A percentile compares a stretch with the other conserved stretches of the same genome.
Evolutionary conservation across 1,140 invertebrate genomes (phyloP).

Genomic region (Pygmarrhopalites habei): DNA sequence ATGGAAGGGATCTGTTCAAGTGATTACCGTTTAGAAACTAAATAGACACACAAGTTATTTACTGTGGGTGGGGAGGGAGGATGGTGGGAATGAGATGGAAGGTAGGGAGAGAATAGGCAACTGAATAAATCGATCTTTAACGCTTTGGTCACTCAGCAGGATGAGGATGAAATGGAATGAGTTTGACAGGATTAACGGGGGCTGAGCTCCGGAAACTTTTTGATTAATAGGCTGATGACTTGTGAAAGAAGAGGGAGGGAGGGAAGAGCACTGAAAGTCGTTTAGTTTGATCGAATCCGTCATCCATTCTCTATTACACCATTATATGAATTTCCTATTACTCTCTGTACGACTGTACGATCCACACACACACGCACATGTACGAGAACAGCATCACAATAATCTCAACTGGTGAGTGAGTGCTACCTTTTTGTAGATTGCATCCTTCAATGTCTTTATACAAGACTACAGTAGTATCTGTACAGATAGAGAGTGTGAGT

Average conservation of each 20-base stretch:
- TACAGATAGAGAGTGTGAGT: no score
- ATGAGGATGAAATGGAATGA: conserved; percentile 30
- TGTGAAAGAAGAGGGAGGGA: conserved; percentile 35
- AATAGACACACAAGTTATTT: no score
- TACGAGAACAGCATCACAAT: no score
- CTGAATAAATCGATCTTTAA: conserved; percentile 13
- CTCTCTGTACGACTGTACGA: no score
- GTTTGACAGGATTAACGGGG: conserved; percentile 39
- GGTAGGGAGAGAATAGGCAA: not conserved
- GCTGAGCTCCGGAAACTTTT: conserved; percentile 33
- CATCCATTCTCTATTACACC: conserved; percentile 17
- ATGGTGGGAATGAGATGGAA: not conserved
- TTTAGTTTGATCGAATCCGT: conserved; percentile 28
- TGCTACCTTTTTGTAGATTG: no score
- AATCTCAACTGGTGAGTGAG: no score
- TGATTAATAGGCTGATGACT: conserved; percentile 41
- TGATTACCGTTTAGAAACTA: no score
- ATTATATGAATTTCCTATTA: not conserved
- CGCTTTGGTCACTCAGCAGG: conserved; percentile 20
- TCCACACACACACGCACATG: no score
- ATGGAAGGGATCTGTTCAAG: no score
- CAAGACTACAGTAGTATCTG: no score
- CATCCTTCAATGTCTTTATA: no score
- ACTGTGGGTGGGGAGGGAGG: no score
- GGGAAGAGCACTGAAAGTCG: conserved; percentile 33